Evolutionary conservation across 1,140 invertebrate species (phyloP).

Genomic region (Bombus turneri): DNA sequence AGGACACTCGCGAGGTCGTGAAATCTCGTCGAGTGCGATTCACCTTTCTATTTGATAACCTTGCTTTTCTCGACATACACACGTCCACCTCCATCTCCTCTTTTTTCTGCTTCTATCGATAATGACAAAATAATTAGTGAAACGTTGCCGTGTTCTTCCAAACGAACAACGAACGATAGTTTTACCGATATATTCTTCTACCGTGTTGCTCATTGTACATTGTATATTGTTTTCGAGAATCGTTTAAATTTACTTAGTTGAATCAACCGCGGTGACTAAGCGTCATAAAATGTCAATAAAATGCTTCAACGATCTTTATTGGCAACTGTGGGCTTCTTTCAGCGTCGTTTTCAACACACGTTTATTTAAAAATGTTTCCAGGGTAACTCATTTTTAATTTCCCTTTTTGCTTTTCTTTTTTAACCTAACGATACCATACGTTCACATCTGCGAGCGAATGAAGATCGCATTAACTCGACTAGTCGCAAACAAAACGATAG

Average conservation of each 20-base stretch:
- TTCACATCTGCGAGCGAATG: background rate
- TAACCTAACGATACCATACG: background rate
- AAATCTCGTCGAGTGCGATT: constrained; percentile 50
- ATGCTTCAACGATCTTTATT: constrained; percentile 11
- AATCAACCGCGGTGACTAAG: constrained; percentile 38
- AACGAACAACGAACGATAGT: background rate
- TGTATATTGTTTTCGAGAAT: background rate
- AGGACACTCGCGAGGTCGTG: constrained; percentile 74
- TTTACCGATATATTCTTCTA: background rate
- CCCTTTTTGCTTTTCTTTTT: background rate
- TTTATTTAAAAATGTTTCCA: background rate
- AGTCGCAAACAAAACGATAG: background rate
- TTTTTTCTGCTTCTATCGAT: no score
- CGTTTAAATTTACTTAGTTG: constrained; percentile 6
- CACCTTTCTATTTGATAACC: constrained; percentile 52
- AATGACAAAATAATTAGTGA: background rate
- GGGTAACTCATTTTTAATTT: background rate
- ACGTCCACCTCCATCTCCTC: rapidly evolving
- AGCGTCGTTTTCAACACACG: background rate
- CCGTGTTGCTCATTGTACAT: rapidly evolving
- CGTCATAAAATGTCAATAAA: constrained; percentile 13
- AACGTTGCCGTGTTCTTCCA: no score
- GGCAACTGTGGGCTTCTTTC: background rate
- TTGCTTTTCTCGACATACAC: background rate
- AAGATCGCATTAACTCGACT: background rate